A percentile compares a stretch with the other conserved stretches of the same genome.
Conservation (phyloP, 2,113 vertebrate species). For the Poeciliopsis retropinna region DNA sequence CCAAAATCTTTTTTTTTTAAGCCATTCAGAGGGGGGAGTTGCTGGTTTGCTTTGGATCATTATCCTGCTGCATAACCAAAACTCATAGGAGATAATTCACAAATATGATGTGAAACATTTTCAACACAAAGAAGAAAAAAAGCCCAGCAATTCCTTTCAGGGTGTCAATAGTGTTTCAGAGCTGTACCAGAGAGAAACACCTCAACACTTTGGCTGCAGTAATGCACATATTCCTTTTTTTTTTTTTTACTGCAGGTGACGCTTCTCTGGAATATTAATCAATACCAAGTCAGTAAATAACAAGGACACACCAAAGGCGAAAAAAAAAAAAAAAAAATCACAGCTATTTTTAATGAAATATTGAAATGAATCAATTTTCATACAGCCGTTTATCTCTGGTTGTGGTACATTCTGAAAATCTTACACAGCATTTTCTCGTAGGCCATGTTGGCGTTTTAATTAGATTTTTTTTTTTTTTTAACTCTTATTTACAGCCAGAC, state of each 20-base stretch:
- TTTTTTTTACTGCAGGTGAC: neutral
- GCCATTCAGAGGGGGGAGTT: neutral
- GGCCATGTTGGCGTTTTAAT: constrained; percentile 26
- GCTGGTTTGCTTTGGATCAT: neutral
- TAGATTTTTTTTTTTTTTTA: constrained; percentile 1
- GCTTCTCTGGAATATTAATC: neutral
- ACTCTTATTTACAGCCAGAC: constrained; percentile 65
- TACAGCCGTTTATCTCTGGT: constrained; percentile 67
- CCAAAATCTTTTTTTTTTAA: neutral
- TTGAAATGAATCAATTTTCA: constrained; percentile 63
- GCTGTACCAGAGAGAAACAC: constrained; percentile 19
- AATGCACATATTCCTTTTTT: neutral
- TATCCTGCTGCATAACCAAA: neutral
- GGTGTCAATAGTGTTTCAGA: neutral
- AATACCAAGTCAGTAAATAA: constrained; percentile 8
- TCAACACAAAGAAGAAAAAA: neutral
- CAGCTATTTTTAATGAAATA: constrained; percentile 81
- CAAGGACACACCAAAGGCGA: constrained; percentile 27
- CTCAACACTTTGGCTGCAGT: constrained; percentile 15
- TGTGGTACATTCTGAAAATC: constrained; percentile 72
- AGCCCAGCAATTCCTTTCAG: neutral
- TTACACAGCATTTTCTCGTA: constrained; percentile 53
- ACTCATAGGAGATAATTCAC: neutral
- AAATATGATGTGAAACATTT: neutral
- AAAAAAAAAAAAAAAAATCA: constrained; percentile 68